Conservation (phyloP, 53 echinoderm and acorn worm genomes). For the Actinopyga echinites region DNA sequence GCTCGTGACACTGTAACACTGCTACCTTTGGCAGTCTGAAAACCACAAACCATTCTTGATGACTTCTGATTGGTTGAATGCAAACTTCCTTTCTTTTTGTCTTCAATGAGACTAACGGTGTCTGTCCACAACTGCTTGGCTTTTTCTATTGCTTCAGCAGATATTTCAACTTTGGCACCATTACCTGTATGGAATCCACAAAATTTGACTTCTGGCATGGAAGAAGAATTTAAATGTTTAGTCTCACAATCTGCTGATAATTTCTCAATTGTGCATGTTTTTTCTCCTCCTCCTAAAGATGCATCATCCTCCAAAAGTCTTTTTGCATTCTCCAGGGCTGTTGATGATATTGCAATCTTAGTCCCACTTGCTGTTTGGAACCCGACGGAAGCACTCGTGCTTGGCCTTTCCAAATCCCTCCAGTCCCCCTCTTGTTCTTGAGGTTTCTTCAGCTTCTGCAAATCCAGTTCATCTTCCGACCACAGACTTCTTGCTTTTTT, state of each 20-base stretch:
- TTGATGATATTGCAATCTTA: slow-evolving; percentile 24
- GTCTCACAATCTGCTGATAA: too few species aligned
- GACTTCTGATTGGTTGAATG: neutral
- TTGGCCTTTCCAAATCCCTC: neutral
- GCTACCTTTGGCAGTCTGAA: slow-evolving; percentile 61
- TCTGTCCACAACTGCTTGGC: slow-evolving; percentile 24
- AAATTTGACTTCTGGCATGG: neutral
- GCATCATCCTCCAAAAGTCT: neutral
- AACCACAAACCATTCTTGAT: slow-evolving; percentile 5
- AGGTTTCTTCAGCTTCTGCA: neutral
- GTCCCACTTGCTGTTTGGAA: slow-evolving; percentile 62
- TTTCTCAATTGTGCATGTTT: too few species aligned
- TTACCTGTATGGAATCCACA: neutral
- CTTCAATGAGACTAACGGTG: neutral
- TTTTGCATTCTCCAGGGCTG: slow-evolving; percentile 50
- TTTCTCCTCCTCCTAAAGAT: too few species aligned
- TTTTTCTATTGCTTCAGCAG: neutral
- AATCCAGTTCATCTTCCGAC: slow-evolving; percentile 6
- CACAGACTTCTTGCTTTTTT: slow-evolving; percentile 52
- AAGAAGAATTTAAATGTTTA: neutral
- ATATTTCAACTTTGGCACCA: neutral
- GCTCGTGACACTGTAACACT: slow-evolving; percentile 25
- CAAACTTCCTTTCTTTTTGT: neutral
- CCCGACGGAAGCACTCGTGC: neutral
- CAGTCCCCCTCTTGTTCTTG: neutral